A percentile compares a stretch with the other conserved stretches of the same genome.
phyloP scores from a whole-genome alignment of 37 sponge, comb jelly and placozoan species.

The Bolinopsis microptera region DNA sequence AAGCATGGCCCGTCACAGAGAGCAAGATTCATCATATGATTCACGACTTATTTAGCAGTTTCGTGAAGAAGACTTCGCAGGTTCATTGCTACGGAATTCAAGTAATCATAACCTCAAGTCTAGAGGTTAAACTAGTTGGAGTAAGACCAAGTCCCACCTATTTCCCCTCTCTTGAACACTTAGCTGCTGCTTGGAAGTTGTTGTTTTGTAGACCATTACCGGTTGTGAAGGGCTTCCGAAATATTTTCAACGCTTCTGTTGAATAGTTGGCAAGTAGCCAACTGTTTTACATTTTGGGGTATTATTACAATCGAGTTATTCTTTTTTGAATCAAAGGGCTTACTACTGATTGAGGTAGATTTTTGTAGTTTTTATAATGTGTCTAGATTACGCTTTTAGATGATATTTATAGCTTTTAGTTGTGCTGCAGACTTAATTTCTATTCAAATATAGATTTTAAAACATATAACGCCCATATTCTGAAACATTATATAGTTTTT shows the following conservation, averaged over 20 bases:
- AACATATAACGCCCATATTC: too few species aligned
- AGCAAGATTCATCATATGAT: slow-evolving; percentile 31
- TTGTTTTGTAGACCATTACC: slow-evolving; percentile 26
- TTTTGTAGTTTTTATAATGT: too few species aligned
- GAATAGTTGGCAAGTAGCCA: too few species aligned
- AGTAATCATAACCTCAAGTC: neutral
- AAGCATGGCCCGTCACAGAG: slow-evolving; percentile 5
- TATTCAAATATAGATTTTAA: too few species aligned
- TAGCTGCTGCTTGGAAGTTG: slow-evolving; percentile 31
- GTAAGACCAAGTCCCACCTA: slow-evolving; percentile 25
- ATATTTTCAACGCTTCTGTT: neutral
- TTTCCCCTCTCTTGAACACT: slow-evolving; percentile 26
- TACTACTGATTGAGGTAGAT: too few species aligned
- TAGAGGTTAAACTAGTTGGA: neutral
- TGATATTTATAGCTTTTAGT: too few species aligned
- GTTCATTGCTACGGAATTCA: slow-evolving; percentile 43
- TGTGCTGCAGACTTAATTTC: too few species aligned
- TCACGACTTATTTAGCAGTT: neutral
- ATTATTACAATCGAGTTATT: too few species aligned
- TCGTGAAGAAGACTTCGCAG: neutral
- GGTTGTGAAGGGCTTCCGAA: neutral
- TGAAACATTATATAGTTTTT: too few species aligned
- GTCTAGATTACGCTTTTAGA: too few species aligned
- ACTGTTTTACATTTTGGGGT: too few species aligned
- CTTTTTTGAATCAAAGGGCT: too few species aligned